Percentiles rank a stretch among this genome's conserved stretches.
phyloP scores from a whole-genome alignment of 2,888 invertebrate genomes.

The Thysanoteuthis rhombus region DNA sequence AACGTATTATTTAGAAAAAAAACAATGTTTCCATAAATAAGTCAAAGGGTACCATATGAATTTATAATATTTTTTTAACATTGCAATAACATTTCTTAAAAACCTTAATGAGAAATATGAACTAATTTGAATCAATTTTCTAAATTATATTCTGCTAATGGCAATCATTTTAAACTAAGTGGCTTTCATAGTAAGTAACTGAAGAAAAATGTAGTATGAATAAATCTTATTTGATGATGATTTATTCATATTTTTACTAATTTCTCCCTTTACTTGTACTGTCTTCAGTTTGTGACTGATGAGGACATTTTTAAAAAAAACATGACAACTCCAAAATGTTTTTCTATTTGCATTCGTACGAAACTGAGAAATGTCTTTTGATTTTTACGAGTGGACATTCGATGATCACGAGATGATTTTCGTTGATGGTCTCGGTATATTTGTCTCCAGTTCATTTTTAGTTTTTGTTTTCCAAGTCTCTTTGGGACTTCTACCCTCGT shows the following conservation, averaged over 20 bases:
- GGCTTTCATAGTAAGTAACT: too few species aligned
- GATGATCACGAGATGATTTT: not conserved
- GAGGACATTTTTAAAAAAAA: not conserved
- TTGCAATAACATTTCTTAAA: too few species aligned
- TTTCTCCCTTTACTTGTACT: not conserved
- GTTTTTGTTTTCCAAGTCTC: not conserved
- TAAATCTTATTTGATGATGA: not conserved
- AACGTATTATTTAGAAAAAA: too few species aligned
- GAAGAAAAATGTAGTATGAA: not conserved
- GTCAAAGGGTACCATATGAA: too few species aligned
- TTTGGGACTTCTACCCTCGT: not conserved
- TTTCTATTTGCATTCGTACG: not conserved
- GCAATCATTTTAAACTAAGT: not conserved
- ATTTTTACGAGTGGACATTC: not conserved
- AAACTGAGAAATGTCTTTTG: not conserved
- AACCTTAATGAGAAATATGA: too few species aligned
- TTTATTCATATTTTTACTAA: not conserved
- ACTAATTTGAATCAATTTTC: not conserved
- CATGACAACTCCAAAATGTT: not conserved
- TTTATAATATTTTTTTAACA: too few species aligned
- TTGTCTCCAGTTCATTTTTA: not conserved
- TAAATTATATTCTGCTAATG: too few species aligned
- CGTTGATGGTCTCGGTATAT: not conserved
- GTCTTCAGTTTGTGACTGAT: not conserved
- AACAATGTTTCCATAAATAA: too few species aligned